phyloP scores from a whole-genome alignment of 2,113 vertebrate species.

The Ondatra zibethicus region DNA sequence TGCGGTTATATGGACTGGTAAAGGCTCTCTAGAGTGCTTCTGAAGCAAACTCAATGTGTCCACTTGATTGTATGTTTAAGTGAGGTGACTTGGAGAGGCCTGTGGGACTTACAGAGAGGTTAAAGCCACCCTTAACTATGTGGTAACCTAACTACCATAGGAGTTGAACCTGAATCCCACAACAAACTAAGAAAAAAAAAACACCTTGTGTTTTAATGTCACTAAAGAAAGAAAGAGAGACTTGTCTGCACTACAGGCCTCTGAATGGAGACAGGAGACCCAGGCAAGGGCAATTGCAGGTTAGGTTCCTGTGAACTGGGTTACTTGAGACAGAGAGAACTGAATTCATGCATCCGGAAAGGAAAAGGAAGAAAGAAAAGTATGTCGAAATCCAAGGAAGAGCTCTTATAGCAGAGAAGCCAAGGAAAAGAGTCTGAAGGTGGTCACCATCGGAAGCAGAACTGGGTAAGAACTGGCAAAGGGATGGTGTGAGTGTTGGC shows the following conservation, averaged over 20 bases:
- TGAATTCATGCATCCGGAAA: background rate
- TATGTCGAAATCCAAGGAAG: background rate
- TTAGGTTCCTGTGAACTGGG: background rate
- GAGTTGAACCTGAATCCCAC: background rate
- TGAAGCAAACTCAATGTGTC: background rate
- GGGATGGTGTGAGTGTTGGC: background rate
- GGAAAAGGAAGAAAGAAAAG: background rate
- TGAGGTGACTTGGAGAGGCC: constrained; percentile 2
- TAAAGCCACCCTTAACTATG: constrained; percentile 17
- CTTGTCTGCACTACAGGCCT: background rate
- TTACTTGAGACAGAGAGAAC: background rate
- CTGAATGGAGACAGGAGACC: background rate
- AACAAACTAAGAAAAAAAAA: constrained; percentile 43
- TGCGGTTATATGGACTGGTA: background rate
- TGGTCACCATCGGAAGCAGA: background rate
- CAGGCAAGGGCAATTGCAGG: background rate
- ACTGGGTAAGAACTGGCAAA: background rate
- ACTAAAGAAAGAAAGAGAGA: background rate
- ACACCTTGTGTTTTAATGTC: background rate
- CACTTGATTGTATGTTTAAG: background rate
- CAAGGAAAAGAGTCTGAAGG: background rate
- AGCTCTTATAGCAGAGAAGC: background rate
- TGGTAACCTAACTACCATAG: background rate
- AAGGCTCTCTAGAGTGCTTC: background rate
- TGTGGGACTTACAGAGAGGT: background rate